These are phyloP conservation scores for Sardinella longiceps DNA, from an alignment of 2,797 vertebrate genomes.

Conservation along the genomic window DNA sequence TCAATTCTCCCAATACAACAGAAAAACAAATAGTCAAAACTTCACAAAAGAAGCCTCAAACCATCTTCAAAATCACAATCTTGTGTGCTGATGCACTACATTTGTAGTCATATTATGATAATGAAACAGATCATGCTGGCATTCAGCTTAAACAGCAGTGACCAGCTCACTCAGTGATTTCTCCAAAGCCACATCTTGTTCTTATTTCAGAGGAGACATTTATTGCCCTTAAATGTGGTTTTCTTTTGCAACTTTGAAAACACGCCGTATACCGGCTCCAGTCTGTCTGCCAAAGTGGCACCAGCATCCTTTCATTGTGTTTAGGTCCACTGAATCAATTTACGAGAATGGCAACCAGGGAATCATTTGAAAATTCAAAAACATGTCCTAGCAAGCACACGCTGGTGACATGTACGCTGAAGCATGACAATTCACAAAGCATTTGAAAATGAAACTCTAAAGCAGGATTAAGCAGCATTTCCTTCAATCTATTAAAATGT, in stretches of 20 bases:
- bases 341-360: slow-evolving; percentile 46
- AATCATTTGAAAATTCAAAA: slow-evolving; percentile 37
- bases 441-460: not conserved
- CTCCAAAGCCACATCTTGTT: slow-evolving; percentile 61
- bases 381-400: not conserved
- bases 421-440: not conserved
- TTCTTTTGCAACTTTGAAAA: slow-evolving; percentile 66
- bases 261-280: slow-evolving; percentile 66
- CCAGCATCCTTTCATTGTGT: slow-evolving; percentile 70
- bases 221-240: slow-evolving; percentile 66
- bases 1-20: not conserved
- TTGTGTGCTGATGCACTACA: slow-evolving; percentile 35
- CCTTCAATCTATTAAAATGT: not conserved
- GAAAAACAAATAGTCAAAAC: slow-evolving; percentile 6
- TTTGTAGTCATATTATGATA: slow-evolving; percentile 31
- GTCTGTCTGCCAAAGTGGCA: slow-evolving; percentile 66
- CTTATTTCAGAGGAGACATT: slow-evolving; percentile 65
- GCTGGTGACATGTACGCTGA: not conserved
- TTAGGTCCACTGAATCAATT: slow-evolving; percentile 62
- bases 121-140: not conserved
- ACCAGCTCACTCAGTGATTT: not conserved
- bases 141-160: not conserved
- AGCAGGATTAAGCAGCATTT: not conserved
- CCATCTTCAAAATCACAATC: not conserved
- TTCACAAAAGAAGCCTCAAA: not conserved